Evolutionary conservation across 2,888 invertebrate species (phyloP).

Genomic region (Acronicta alni): DNA sequence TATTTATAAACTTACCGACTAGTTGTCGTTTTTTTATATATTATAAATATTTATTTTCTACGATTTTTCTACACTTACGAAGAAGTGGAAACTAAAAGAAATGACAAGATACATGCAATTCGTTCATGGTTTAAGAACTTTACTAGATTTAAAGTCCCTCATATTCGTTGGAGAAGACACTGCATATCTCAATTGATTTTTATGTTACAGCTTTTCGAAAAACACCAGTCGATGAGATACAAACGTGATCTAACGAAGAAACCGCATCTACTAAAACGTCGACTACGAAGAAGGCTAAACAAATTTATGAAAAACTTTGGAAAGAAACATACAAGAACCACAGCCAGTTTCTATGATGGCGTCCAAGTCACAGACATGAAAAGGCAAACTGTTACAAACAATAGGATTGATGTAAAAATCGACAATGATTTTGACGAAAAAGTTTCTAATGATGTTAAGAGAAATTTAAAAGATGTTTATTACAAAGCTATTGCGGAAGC

Average conservation of each 20-base stretch:
- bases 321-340: constrained; percentile 62
- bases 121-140: too few relatives aligned
- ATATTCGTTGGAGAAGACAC: too few relatives aligned
- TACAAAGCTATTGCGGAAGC: constrained; percentile 67
- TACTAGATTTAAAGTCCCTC: too few relatives aligned
- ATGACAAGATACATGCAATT: too few relatives aligned
- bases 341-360: constrained; percentile 45
- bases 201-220: constrained; percentile 43
- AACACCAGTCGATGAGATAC: constrained; percentile 25
- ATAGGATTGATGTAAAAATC: neutral
- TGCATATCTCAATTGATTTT: neutral
- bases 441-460: constrained; percentile 35
- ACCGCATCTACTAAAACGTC: neutral
- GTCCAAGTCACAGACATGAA: constrained; percentile 26
- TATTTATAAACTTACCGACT: too few relatives aligned
- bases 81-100: too few relatives aligned
- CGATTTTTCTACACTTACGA: too few relatives aligned
- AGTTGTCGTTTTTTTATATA: too few relatives aligned
- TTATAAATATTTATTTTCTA: too few relatives aligned
- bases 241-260: constrained; percentile 40
- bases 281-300: constrained; percentile 25
- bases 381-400: neutral
- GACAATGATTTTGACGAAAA: neutral
- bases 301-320: constrained; percentile 57
- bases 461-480: constrained; percentile 70